Percentiles rank a stretch among this genome's conserved stretches.
These are phyloP conservation scores for Podilymbus podiceps DNA, from an alignment of 2,113 vertebrate genomes.

Conservation along the genomic window DNA sequence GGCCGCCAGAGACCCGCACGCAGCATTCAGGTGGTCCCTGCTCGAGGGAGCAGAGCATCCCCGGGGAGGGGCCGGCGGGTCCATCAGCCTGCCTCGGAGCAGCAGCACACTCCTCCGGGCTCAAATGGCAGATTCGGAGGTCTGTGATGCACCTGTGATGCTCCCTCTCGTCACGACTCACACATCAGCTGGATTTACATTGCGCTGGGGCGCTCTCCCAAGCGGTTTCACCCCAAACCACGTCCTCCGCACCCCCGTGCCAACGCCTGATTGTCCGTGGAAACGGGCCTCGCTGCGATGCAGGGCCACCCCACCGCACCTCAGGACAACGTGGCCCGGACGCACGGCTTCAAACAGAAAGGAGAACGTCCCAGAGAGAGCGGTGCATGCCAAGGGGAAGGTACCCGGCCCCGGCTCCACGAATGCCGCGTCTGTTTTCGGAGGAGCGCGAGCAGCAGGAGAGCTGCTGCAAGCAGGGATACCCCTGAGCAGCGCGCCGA, in stretches of 20 bases:
- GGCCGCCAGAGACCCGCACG: accelerated
- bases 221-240: not conserved
- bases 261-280: accelerated
- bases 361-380: not conserved
- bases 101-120: accelerated
- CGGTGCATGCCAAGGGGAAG: not conserved
- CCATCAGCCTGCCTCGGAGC: no score
- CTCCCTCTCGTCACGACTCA: not conserved
- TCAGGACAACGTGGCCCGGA: not conserved
- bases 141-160: accelerated
- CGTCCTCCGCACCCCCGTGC: no score
- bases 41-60: not conserved
- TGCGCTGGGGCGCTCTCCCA: not conserved
- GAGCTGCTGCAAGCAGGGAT: not conserved
- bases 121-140: not conserved
- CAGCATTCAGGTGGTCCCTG: accelerated
- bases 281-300: not conserved
- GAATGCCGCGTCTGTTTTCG: accelerated
- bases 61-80: no score
- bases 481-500: not conserved
- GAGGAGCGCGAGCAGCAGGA: not conserved
- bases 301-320: not conserved
- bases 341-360: not conserved
- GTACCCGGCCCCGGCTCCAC: accelerated
- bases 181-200: not conserved